Conservation (phyloP, 2,888 invertebrate genomes). For the Cerceris rybyensis region DNA sequence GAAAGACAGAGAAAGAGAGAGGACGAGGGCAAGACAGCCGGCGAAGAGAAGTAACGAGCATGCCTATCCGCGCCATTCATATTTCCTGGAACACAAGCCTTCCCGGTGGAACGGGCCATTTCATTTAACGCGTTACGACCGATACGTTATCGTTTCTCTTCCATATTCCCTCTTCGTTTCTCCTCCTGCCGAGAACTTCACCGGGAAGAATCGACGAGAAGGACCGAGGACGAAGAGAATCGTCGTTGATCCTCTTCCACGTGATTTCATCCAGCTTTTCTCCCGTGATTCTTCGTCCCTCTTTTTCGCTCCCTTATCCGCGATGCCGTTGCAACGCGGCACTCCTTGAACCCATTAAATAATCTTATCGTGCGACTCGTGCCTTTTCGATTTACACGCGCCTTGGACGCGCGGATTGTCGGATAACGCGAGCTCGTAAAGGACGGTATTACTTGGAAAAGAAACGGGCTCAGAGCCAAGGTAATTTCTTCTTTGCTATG, state of each 20-base stretch:
- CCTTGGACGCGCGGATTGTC: slow-evolving; percentile 8
- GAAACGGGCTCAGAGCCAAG: not conserved
- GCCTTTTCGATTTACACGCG: slow-evolving; percentile 23
- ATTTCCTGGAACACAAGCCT: slow-evolving; percentile 59
- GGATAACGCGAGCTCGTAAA: not conserved
- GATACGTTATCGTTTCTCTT: slow-evolving; percentile 59
- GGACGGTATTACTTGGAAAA: not conserved
- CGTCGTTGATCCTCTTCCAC: slow-evolving; percentile 11
- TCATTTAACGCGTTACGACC: slow-evolving; percentile 63
- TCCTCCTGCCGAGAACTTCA: not conserved
- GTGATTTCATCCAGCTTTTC: not conserved
- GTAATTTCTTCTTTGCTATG: too few relatives aligned
- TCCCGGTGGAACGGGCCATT: slow-evolving; percentile 40
- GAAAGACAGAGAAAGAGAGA: slow-evolving; percentile 1
- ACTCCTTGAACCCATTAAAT: slow-evolving; percentile 36
- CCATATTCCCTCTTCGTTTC: slow-evolving; percentile 5
- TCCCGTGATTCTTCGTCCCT: not conserved
- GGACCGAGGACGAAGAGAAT: too few relatives aligned
- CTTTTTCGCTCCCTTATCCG: not conserved
- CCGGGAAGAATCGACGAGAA: slow-evolving; percentile 1
- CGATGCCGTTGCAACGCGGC: slow-evolving; percentile 2
- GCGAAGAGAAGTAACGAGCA: slow-evolving; percentile 41
- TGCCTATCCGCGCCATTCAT: slow-evolving; percentile 60
- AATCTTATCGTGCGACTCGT: slow-evolving; percentile 37
- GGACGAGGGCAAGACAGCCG: slow-evolving; percentile 5